A percentile compares a stretch with the other conserved stretches of the same genome.
Evolutionary conservation across 1,140 invertebrate genomes (phyloP).

Genomic region (Dufourea novaeangliae): DNA sequence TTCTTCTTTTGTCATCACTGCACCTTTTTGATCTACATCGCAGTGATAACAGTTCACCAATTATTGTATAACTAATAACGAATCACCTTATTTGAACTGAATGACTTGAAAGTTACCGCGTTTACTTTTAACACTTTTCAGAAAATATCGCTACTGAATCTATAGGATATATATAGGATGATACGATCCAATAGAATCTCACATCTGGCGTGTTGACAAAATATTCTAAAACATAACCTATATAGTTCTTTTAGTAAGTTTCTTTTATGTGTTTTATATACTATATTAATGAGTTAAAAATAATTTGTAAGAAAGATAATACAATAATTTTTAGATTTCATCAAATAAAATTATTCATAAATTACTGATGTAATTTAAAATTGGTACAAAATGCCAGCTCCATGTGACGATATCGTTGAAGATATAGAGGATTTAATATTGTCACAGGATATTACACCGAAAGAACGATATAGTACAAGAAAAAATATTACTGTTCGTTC

Average conservation of each 20-base stretch:
- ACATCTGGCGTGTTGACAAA: background rate
- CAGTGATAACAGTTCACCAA: too few relatives aligned
- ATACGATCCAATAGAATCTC: too few relatives aligned
- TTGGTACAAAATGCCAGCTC: constrained; percentile 80
- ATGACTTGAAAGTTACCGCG: background rate
- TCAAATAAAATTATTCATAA: background rate
- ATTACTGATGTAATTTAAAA: background rate
- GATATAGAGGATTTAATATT: constrained; percentile 92
- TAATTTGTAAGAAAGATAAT: background rate
- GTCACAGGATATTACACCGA: constrained; percentile 88
- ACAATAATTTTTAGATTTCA: background rate
- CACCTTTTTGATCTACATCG: too few relatives aligned
- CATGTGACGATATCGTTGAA: constrained; percentile 85
- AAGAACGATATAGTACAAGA: constrained; percentile 86
- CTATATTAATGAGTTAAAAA: background rate
- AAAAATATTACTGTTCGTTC: constrained; percentile 86
- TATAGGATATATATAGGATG: too few relatives aligned
- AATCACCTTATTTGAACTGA: too few relatives aligned
- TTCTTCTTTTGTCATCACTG: too few relatives aligned
- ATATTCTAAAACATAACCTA: background rate
- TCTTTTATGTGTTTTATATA: background rate
- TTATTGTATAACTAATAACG: too few relatives aligned
- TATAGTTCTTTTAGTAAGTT: background rate
- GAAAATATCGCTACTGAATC: background rate
- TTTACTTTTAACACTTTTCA: background rate